Conservation (phyloP, 2,888 invertebrate species). For the Psylliodes chrysocephalus region DNA sequence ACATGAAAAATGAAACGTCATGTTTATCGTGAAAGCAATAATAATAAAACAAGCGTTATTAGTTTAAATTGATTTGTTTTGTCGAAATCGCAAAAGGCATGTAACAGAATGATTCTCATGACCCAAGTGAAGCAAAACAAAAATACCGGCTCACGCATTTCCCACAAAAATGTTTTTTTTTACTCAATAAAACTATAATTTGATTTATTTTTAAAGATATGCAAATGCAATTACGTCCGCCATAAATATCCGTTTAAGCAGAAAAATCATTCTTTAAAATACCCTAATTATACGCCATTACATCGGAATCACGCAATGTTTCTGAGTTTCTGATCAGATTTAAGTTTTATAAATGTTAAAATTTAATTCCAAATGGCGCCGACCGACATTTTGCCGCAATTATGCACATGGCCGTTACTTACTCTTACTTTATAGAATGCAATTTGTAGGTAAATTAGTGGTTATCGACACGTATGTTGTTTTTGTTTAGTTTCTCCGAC, state of each 20-base stretch:
- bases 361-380: constrained; percentile 45
- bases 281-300: constrained; percentile 51
- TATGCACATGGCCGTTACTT: constrained; percentile 38
- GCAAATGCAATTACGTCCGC: constrained; percentile 34
- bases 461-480: constrained; percentile 41
- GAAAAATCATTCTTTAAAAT: constrained; percentile 39
- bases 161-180: constrained; percentile 12
- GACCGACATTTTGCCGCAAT: constrained; percentile 36
- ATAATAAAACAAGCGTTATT: no score
- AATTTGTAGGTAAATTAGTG: constrained; percentile 33
- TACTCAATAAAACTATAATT: constrained; percentile 33
- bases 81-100: background rate
- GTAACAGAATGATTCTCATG: constrained; percentile 8
- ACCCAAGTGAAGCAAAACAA: background rate
- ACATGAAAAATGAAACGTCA: no score
- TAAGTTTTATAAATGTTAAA: constrained; percentile 43
- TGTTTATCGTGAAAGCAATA: no score
- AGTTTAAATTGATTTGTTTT: constrained; percentile 6
- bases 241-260: constrained; percentile 37
- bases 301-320: constrained; percentile 49
- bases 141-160: constrained; percentile 14
- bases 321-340: constrained; percentile 49
- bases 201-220: constrained; percentile 36
- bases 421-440: constrained; percentile 34
- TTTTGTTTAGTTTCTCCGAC: constrained; percentile 29